phyloP scores from a whole-genome alignment of 2,113 vertebrate species.

The Paradoxurus hermaphroditus region DNA sequence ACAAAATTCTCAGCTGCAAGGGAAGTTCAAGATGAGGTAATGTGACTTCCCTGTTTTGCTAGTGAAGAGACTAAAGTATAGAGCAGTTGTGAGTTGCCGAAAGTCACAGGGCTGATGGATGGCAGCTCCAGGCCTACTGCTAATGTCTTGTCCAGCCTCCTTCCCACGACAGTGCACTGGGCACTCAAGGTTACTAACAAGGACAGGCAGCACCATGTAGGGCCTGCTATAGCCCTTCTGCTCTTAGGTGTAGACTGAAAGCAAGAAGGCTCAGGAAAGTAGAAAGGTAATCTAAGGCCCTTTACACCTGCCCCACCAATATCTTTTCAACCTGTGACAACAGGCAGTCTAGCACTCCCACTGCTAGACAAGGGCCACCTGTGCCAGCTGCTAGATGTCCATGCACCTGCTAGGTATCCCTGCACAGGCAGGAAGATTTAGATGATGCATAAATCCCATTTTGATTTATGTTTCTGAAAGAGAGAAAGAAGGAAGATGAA shows the following conservation, averaged over 20 bases:
- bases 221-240: background rate
- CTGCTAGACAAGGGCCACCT: background rate
- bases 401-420: background rate
- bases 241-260: background rate
- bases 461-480: background rate
- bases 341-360: background rate
- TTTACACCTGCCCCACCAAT: background rate
- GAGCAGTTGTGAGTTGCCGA: background rate
- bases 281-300: background rate
- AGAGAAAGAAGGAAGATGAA: background rate
- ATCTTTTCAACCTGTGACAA: background rate
- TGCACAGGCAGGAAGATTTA: background rate
- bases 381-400: background rate
- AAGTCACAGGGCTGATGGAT: background rate
- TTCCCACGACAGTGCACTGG: background rate
- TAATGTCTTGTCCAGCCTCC: accelerated
- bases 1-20: background rate
- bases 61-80: background rate
- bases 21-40: background rate
- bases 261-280: background rate
- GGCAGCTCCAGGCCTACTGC: background rate
- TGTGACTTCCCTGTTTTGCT: background rate
- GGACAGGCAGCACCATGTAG: accelerated
- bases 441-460: background rate
- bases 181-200: background rate